These are phyloP conservation scores for Oncopodura yosiiana DNA, from an alignment of 1,140 invertebrate species.

Conservation along the genomic window DNA sequence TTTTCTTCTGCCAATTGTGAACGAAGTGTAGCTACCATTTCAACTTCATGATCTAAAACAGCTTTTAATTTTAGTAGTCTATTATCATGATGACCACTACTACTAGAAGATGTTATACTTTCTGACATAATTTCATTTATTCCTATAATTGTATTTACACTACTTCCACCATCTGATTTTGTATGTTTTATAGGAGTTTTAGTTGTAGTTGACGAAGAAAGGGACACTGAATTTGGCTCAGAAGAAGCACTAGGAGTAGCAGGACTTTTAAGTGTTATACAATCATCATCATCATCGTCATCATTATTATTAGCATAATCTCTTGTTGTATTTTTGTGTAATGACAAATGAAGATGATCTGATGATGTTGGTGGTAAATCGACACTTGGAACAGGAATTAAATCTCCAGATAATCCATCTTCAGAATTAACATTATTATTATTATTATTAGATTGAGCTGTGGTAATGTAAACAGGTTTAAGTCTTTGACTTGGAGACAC, in stretches of 20 bases:
- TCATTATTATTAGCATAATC: neutral
- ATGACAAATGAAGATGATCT: neutral
- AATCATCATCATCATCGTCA: neutral
- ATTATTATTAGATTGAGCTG: neutral
- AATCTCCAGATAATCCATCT: constrained; percentile 17
- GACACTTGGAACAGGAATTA: constrained; percentile 30
- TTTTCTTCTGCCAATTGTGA: constrained; percentile 42
- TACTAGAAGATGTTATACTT: neutral
- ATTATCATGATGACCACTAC: constrained; percentile 5
- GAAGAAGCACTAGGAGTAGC: constrained; percentile 13
- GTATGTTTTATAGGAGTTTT: neutral
- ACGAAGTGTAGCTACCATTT: constrained; percentile 39
- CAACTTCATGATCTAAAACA: constrained; percentile 43
- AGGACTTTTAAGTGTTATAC: constrained; percentile 14
- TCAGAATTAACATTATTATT: neutral
- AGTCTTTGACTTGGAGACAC: constrained; percentile 20
- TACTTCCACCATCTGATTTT: neutral
- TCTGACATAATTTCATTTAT: neutral
- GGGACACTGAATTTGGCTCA: constrained; percentile 1
- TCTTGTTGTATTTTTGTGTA: neutral
- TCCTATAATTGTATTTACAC: no score
- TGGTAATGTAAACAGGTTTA: constrained; percentile 15
- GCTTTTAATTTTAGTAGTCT: constrained; percentile 37
- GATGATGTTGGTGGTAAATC: no score
- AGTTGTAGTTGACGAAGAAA: neutral